phyloP scores from a whole-genome alignment of 2,113 vertebrate genomes.

The Salvator merianae region DNA sequence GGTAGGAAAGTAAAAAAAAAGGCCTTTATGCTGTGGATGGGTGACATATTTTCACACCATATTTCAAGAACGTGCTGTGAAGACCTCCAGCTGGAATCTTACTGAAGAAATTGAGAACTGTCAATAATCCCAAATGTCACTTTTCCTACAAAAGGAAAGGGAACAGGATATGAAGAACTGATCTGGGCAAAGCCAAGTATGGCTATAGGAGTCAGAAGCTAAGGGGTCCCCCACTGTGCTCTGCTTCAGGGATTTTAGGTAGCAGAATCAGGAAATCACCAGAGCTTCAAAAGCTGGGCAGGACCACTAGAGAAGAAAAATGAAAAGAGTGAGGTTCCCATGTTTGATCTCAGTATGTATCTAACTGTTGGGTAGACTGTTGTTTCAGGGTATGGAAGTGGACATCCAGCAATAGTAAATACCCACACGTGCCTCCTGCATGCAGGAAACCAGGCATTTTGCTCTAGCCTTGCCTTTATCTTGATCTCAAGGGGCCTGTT shows the following conservation, averaged over 20 bases:
- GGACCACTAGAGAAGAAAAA: too few species aligned
- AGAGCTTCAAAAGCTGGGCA: neutral
- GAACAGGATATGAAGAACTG: neutral
- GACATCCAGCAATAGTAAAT: too few species aligned
- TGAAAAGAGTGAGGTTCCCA: too few species aligned
- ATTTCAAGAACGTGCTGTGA: neutral
- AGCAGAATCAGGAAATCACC: neutral
- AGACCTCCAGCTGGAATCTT: too few species aligned
- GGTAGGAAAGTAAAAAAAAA: neutral
- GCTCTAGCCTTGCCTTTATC: neutral
- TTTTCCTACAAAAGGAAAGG: conserved; percentile 13
- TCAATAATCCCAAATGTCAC: neutral
- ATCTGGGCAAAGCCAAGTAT: conserved; percentile 16
- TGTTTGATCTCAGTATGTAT: neutral
- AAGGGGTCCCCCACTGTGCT: neutral
- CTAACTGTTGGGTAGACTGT: neutral
- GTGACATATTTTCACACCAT: too few species aligned
- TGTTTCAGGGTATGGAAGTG: neutral
- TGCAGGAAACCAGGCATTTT: neutral
- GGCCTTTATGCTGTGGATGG: neutral
- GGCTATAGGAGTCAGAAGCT: neutral
- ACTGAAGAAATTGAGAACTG: too few species aligned
- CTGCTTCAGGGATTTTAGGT: neutral
- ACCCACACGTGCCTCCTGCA: neutral
- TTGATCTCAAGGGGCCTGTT: too few species aligned